phyloP scores from a whole-genome alignment of 2,888 invertebrate species.

The Pinctada fucata region DNA sequence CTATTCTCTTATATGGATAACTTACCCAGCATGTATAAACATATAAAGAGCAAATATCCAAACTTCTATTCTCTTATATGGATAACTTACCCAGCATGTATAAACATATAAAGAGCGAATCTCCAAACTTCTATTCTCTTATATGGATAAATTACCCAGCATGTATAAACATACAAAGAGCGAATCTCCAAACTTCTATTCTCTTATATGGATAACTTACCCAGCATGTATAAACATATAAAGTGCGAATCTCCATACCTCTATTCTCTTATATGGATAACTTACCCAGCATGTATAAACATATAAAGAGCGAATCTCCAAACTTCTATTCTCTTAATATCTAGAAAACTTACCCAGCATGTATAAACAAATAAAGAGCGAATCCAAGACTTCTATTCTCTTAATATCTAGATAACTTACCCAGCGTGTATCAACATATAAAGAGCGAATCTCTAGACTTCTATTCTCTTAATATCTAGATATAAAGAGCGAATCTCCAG shows the following conservation, averaged over 20 bases:
- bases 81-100: no score
- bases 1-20: no score
- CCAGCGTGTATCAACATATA: conserved; percentile 97
- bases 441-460: conserved; percentile 95
- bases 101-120: conserved; percentile 94
- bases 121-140: conserved; percentile 95
- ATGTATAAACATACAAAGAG: conserved; percentile 95
- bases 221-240: conserved; percentile 97
- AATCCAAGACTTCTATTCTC: conserved; percentile 96
- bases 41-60: conserved; percentile 97
- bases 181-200: conserved; percentile 94
- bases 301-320: conserved; percentile 97
- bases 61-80: no score
- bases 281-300: conserved; percentile 95
- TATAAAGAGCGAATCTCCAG: no score
- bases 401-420: no score
- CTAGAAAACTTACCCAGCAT: no score
- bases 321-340: no score
- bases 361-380: conserved; percentile 94
- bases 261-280: no score
- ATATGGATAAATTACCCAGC: no score
- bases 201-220: no score
- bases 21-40: conserved; percentile 95
- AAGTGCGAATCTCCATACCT: conserved; percentile 95
- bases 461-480: no score